These are phyloP conservation scores for Portevinia maculata DNA, from an alignment of 2,888 invertebrate species.

Conservation along the genomic window DNA sequence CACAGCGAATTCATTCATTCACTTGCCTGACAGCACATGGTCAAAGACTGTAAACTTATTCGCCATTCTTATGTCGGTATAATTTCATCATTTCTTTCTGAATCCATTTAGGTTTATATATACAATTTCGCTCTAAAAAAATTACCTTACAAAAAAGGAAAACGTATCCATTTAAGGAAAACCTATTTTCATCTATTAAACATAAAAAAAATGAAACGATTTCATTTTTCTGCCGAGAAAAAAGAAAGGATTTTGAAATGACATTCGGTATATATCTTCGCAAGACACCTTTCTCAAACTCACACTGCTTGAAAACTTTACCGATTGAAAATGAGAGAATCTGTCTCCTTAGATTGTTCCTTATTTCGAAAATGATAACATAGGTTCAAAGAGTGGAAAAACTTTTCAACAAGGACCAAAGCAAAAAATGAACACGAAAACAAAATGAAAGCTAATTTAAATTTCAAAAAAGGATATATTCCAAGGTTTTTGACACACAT, in stretches of 20 bases:
- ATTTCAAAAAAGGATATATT: conserved; percentile 70
- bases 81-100: conserved; percentile 33
- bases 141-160: not conserved
- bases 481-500: conserved; percentile 70
- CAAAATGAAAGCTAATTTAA: conserved; percentile 60
- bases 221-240: conserved; percentile 12
- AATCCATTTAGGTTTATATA: conserved; percentile 20
- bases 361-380: conserved; percentile 52
- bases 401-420: conserved; percentile 16
- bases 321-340: conserved; percentile 59
- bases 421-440: not conserved
- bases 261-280: conserved; percentile 11
- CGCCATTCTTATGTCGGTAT: conserved; percentile 2
- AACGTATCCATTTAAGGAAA: not conserved
- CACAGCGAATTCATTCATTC: conserved; percentile 19
- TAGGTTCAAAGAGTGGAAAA: conserved; percentile 46
- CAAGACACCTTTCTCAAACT: not conserved
- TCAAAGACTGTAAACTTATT: not conserved
- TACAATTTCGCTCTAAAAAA: not conserved
- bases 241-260: conserved; percentile 27
- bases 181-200: conserved; percentile 35
- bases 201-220: conserved; percentile 17
- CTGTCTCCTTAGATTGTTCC: conserved; percentile 54
- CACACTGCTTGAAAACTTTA: conserved; percentile 3
- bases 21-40: not conserved